These are phyloP conservation scores for Platyura marginata DNA, from an alignment of 1,140 invertebrate species.

Conservation along the genomic window DNA sequence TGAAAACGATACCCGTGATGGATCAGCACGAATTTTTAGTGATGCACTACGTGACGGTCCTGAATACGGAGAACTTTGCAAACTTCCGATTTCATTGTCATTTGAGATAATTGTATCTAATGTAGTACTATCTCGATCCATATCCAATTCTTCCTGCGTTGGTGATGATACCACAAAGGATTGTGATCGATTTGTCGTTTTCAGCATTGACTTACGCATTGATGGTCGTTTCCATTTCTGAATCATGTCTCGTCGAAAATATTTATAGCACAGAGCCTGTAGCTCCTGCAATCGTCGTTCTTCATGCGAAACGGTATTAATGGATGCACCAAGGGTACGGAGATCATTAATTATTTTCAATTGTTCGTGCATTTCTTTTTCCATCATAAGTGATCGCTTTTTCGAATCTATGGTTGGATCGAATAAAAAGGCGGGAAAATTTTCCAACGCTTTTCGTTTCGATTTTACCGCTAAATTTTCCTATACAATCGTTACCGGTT, in stretches of 20 bases:
- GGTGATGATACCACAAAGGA: constrained; percentile 13
- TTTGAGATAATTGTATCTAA: constrained; percentile 21
- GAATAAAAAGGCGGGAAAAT: constrained; percentile 67
- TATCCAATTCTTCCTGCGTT: constrained; percentile 12
- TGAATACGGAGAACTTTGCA: constrained; percentile 45
- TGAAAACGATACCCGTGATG: constrained; percentile 16
- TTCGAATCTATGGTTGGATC: constrained; percentile 73
- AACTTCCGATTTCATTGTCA: constrained; percentile 29
- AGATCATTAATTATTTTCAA: constrained; percentile 87
- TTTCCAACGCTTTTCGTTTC: constrained; percentile 37
- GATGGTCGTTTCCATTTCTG: constrained; percentile 22
- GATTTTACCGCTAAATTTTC: not conserved
- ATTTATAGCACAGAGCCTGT: constrained; percentile 81
- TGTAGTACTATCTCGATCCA: constrained; percentile 5
- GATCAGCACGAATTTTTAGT: constrained; percentile 28
- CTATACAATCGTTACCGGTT: too few relatives aligned
- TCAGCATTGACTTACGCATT: constrained; percentile 16
- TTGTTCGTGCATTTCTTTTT: constrained; percentile 95
- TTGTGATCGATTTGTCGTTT: constrained; percentile 16
- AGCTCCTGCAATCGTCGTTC: constrained; percentile 76
- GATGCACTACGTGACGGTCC: constrained; percentile 58
- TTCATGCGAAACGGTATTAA: constrained; percentile 79
- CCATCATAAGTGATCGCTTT: constrained; percentile 79
- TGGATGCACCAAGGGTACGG: constrained; percentile 72
- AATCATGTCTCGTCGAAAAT: constrained; percentile 43